These are phyloP conservation scores for Poeciliopsis retropinna DNA, from an alignment of 2,113 vertebrate species.

Conservation along the genomic window DNA sequence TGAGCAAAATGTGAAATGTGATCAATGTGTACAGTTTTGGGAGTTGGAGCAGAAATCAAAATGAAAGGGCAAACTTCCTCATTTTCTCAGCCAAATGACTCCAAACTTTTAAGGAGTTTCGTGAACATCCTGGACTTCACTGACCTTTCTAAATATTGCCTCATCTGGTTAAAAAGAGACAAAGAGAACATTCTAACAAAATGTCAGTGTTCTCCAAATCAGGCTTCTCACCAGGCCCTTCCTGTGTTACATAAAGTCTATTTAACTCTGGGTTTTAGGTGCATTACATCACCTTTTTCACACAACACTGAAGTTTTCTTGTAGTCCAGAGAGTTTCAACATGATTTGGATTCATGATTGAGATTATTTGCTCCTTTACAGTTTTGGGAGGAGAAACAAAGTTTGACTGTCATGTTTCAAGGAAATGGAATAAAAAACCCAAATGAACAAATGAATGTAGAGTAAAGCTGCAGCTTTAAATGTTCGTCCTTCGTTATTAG, in stretches of 20 bases:
- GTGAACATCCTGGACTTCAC: neutral
- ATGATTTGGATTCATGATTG: neutral
- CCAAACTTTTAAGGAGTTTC: constrained; percentile 1
- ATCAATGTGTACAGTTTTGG: neutral
- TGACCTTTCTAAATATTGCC: constrained; percentile 1
- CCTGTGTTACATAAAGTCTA: constrained; percentile 18
- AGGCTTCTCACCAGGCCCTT: constrained; percentile 19
- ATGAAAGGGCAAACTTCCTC: neutral
- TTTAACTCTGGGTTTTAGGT: neutral
- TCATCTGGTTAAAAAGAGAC: constrained; percentile 1
- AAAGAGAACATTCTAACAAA: constrained; percentile 4
- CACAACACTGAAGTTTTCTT: neutral
- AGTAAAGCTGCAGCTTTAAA: neutral
- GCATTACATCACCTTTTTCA: neutral
- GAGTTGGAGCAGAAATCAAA: neutral
- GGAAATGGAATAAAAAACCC: neutral
- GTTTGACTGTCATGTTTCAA: neutral
- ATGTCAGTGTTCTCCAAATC: constrained; percentile 12
- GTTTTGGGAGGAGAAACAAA: neutral
- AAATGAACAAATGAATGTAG: neutral
- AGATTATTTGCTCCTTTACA: neutral
- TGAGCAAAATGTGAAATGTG: constrained; percentile 9
- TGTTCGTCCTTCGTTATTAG: constrained; percentile 19
- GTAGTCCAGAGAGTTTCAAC: neutral
- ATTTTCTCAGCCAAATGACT: constrained; percentile 1